Evolutionary conservation across 2,888 invertebrate genomes (phyloP).

Genomic region (Anoplius nigerrimus): DNA sequence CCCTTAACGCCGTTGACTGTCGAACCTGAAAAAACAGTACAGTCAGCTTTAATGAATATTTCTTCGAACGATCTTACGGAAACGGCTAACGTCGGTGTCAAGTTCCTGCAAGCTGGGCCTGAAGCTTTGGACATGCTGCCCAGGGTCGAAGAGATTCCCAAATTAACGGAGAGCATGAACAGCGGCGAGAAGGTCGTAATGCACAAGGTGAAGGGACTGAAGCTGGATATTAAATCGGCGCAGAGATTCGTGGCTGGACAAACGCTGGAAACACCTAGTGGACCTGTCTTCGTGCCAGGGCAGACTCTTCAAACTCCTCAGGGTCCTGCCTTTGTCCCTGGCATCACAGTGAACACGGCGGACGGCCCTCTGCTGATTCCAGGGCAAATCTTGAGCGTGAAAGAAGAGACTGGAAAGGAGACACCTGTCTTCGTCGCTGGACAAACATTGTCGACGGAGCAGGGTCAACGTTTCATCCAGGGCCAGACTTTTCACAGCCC

Average conservation of each 20-base stretch:
- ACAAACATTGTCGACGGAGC: conserved; percentile 80
- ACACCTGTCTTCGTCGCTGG: conserved; percentile 82
- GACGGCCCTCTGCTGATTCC: conserved; percentile 83
- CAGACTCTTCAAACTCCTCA: conserved; percentile 83
- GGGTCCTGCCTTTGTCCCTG: conserved; percentile 84
- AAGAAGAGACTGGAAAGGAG: conserved; percentile 76
- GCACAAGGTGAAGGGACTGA: conserved; percentile 81
- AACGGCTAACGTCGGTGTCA: conserved; percentile 80
- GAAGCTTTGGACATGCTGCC: conserved; percentile 80
- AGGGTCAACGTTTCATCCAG: conserved; percentile 78
- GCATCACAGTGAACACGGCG: conserved; percentile 83
- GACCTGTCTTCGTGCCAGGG: conserved; percentile 85
- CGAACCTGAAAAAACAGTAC: conserved; percentile 75
- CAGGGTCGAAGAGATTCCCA: conserved; percentile 80
- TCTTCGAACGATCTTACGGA: conserved; percentile 78
- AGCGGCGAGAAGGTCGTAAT: conserved; percentile 77
- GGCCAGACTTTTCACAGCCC: conserved; percentile 80
- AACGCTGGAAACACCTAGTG: conserved; percentile 82
- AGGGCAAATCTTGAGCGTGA: conserved; percentile 81
- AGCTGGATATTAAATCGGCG: conserved; percentile 81
- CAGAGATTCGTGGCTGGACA: conserved; percentile 84
- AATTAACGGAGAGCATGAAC: conserved; percentile 77
- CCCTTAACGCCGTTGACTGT: conserved; percentile 79
- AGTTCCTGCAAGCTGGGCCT: conserved; percentile 76
- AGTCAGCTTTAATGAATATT: conserved; percentile 77